Base-by-base conservation (phyloP, 2,113 vertebrate genomes). In the Tachysurus vachellii region DNA sequence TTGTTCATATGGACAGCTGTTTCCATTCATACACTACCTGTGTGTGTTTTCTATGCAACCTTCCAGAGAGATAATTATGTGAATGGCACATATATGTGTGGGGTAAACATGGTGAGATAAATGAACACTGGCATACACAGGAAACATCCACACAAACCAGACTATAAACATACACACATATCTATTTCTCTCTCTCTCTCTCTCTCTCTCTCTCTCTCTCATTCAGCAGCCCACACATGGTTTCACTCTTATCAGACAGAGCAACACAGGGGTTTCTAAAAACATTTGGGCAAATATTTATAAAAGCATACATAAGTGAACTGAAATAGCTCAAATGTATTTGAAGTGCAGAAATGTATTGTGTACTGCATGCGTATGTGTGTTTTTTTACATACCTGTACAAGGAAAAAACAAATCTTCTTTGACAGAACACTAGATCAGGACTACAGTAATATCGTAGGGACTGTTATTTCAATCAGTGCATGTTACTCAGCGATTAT, bases 81-180 rank as follows among this genome's bases (percentile, higher is more conserved):
- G 83, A 85, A 76, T 62, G 68, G 56, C 70, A 73, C 53, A 56
- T 82, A 86, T 86, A 82, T n/a, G 42, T 82, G 79, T 82, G 54
- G 64, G 64, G 66, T 44, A 71, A 81, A 86, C 85, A 81, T 80
- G 53, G 54, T 81, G 56, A 82, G 54, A 87, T 61, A 47, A 82
- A 86, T 82, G 86, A 82, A 87, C 68, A 82, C 68, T 53, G 13
- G 47, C 57, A 82, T 28, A 87, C 64, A 82, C 66, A 82, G 56
- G 68, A 73, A 86, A 82, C 23, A 56, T 76, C 56, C 79, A 75
- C 80, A 79, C 80, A 82, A 86, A 86, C 79, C 85, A 73, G 11
- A 82, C 79, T 71, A 26, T 86, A 86, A 86, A 82, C 85, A 86
- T 50, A 11, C 66, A 57, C 47, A 84, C 50, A 56, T 75, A 54